These are phyloP conservation scores for Acanthococcus lagerstroemiae DNA, from an alignment of 2,888 invertebrate species.

Conservation along the genomic window DNA sequence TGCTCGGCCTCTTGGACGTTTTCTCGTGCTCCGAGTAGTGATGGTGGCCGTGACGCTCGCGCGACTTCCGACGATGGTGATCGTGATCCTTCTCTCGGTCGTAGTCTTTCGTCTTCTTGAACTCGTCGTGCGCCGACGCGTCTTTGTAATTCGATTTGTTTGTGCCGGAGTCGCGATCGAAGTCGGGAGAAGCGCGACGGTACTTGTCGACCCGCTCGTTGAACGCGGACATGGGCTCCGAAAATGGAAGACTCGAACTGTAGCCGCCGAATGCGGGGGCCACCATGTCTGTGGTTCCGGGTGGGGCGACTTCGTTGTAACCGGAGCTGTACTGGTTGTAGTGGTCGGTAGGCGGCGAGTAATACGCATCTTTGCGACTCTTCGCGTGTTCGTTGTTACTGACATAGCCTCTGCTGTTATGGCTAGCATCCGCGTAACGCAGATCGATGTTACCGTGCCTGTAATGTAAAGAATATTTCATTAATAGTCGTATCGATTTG, in stretches of 20 bases:
- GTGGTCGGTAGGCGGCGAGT: not conserved
- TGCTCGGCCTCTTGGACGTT: not conserved
- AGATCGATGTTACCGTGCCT: slow-evolving; percentile 7
- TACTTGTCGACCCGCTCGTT: not conserved
- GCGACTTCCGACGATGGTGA: not conserved
- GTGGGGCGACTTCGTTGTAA: slow-evolving; percentile 11
- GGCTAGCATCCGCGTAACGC: no score
- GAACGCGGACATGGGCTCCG: not conserved
- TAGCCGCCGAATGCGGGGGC: not conserved
- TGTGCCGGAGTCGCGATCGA: not conserved
- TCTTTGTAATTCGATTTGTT: not conserved
- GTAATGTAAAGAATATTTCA: not conserved
- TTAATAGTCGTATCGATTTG: no score
- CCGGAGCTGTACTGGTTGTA: not conserved
- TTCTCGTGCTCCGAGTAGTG: not conserved
- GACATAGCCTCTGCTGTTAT: not conserved
- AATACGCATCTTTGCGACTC: not conserved
- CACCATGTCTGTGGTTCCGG: slow-evolving; percentile 3
- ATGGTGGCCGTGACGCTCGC: slow-evolving; percentile 7
- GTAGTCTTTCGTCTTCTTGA: not conserved
- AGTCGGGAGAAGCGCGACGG: not conserved
- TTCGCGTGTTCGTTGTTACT: slow-evolving; percentile 1
- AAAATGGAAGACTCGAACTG: no score
- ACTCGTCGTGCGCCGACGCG: not conserved
- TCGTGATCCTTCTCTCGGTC: not conserved